A percentile compares a stretch with the other conserved stretches of the same genome.
These are phyloP conservation scores for Melipona quadrifasciata DNA, from an alignment of 1,140 invertebrate species.

Conservation along the genomic window DNA sequence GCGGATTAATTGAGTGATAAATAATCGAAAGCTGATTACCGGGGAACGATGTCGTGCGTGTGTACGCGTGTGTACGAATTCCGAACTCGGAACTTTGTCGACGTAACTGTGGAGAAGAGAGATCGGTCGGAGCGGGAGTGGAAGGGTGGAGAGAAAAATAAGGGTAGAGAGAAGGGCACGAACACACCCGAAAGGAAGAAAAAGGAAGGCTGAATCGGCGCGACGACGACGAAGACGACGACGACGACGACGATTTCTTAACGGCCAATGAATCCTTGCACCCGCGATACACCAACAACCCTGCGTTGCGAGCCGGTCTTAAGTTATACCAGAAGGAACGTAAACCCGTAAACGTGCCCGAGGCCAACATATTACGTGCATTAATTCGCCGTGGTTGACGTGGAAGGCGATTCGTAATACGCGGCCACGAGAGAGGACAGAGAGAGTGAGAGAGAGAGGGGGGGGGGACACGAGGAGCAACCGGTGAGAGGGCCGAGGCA, in stretches of 20 bases:
- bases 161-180: constrained; percentile 27
- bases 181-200: too few species aligned
- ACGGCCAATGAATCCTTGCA: constrained; percentile 53
- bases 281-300: constrained; percentile 53
- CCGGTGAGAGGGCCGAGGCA: constrained; percentile 37
- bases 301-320: constrained; percentile 58
- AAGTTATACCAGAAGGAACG: constrained; percentile 72
- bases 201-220: background rate
- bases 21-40: constrained; percentile 80
- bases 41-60: constrained; percentile 62
- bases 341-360: constrained; percentile 77
- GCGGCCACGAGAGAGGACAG: constrained; percentile 55
- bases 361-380: constrained; percentile 78
- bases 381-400: constrained; percentile 76
- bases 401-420: constrained; percentile 75
- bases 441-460: constrained; percentile 49
- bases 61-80: constrained; percentile 21
- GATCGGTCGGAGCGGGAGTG: background rate
- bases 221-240: constrained; percentile 29
- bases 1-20: constrained; percentile 79
- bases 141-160: constrained; percentile 53
- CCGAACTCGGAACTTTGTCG: constrained; percentile 33
- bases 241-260: constrained; percentile 57
- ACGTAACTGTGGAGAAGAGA: constrained; percentile 26
- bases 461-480: constrained; percentile 55